A percentile compares a stretch with the other conserved stretches of the same genome.
Evolutionary conservation across 2,113 vertebrate species (phyloP).

Genomic region (Pandion haliaetus): DNA sequence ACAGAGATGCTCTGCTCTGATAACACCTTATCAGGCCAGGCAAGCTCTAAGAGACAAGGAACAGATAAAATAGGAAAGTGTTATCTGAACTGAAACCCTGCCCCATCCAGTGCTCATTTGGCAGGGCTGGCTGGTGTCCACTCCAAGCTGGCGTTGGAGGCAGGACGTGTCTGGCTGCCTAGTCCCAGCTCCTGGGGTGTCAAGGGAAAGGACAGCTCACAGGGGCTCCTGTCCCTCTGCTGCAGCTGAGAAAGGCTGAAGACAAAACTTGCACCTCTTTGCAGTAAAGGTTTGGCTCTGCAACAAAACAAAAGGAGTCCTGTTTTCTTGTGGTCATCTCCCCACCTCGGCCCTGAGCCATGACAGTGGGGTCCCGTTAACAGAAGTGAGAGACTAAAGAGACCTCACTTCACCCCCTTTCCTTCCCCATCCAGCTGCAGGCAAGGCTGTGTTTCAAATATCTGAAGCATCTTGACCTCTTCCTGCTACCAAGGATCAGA

Average conservation of each 20-base stretch:
- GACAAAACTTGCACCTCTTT: not conserved
- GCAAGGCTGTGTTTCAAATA: not conserved
- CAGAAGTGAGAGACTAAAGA: not conserved
- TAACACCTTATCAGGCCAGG: not conserved
- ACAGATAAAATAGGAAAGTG: not conserved
- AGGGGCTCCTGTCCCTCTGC: not conserved
- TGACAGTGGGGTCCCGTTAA: rapidly evolving
- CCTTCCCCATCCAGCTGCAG: not conserved
- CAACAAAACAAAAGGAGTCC: not conserved
- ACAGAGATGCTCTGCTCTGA: not conserved
- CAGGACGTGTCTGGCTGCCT: not conserved
- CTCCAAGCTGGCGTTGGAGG: not conserved
- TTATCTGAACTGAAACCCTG: not conserved
- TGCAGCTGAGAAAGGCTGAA: not conserved
- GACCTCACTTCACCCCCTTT: not conserved
- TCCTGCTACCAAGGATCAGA: not conserved
- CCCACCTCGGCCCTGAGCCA: not conserved
- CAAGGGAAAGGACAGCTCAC: not conserved
- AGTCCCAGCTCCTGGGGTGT: not conserved
- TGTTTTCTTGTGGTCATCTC: not conserved
- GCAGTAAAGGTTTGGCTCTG: not conserved
- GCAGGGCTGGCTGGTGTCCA: not conserved
- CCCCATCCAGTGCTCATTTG: not conserved
- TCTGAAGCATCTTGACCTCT: not conserved
- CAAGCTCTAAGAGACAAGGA: not conserved